phyloP scores from a whole-genome alignment of 2,888 invertebrate genomes.

The Operophtera brumata region DNA sequence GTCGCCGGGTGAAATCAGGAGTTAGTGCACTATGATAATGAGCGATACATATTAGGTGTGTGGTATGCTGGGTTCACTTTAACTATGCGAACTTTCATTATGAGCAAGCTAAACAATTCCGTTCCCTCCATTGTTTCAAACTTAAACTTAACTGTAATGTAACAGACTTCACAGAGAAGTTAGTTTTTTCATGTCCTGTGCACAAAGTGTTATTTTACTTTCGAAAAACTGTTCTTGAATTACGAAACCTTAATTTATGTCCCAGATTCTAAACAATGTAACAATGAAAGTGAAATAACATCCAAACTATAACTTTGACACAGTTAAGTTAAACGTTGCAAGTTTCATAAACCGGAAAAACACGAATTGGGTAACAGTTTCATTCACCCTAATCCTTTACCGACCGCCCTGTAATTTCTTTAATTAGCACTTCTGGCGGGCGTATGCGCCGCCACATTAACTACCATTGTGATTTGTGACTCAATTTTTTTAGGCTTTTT shows the following conservation, averaged over 20 bases:
- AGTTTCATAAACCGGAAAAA: constrained; percentile 20
- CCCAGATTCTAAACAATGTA: constrained; percentile 20
- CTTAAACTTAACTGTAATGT: constrained; percentile 13
- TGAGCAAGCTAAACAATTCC: constrained; percentile 14
- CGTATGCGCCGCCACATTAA: constrained; percentile 3
- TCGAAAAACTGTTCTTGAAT: constrained; percentile 14
- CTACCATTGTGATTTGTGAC: constrained; percentile 22
- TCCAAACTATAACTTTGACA: constrained; percentile 13
- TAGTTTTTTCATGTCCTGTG: constrained; percentile 4
- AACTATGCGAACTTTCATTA: constrained; percentile 12
- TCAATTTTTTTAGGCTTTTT: constrained; percentile 24
- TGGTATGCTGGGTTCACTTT: constrained; percentile 2
- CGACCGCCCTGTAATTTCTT: constrained; percentile 23
- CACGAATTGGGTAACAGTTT: constrained; percentile 16
- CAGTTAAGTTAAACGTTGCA: constrained; percentile 4
- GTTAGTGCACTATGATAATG: constrained; percentile 37
- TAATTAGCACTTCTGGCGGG: constrained; percentile 17
- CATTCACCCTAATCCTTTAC: constrained; percentile 24
- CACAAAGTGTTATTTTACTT: constrained; percentile 3
- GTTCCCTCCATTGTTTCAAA: constrained; percentile 15
- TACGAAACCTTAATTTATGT: constrained; percentile 17
- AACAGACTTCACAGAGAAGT: constrained; percentile 1
- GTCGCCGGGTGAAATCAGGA: constrained; percentile 51
- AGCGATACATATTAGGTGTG: constrained; percentile 2
- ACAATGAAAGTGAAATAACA: constrained; percentile 20